Conservation (phyloP, 2,797 vertebrate species). For the Centropyge bicolor region DNA sequence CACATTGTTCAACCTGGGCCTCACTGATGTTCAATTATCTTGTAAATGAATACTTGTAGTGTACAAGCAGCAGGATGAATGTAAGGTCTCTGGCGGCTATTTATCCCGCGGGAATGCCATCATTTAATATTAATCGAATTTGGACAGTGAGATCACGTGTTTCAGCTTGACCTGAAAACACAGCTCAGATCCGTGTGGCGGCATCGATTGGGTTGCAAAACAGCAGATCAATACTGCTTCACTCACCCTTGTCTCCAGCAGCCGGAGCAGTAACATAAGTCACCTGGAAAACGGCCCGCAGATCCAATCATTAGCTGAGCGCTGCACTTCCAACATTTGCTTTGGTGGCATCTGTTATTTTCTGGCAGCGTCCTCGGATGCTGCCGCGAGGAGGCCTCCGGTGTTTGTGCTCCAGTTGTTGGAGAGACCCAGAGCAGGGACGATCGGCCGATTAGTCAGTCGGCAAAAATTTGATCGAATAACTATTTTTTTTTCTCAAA, state of each 20-base stretch:
- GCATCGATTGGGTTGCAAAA: constrained; percentile 64
- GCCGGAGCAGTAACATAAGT: constrained; percentile 70
- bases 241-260: constrained; percentile 69
- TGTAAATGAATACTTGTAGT: constrained; percentile 45
- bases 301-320: constrained; percentile 73
- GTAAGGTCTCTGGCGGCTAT: constrained; percentile 32
- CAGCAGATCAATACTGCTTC: constrained; percentile 72
- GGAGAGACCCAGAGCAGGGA: constrained; percentile 19
- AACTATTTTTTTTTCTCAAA: not conserved
- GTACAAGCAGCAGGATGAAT: not conserved
- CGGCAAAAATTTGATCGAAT: constrained; percentile 20
- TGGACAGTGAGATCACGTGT: constrained; percentile 27
- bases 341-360: constrained; percentile 79
- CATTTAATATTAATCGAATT: constrained; percentile 53
- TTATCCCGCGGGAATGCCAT: constrained; percentile 32
- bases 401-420: constrained; percentile 57
- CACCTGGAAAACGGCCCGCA: constrained; percentile 73
- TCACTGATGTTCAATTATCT: constrained; percentile 48
- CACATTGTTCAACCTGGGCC: constrained; percentile 23
- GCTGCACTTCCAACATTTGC: constrained; percentile 74
- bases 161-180: constrained; percentile 62
- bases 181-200: constrained; percentile 42
- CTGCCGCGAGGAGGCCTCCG: constrained; percentile 66
- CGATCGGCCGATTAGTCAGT: constrained; percentile 16
- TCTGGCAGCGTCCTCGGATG: constrained; percentile 56